Conservation (phyloP, 2,113 vertebrate species). For the Spilogale gracilis region DNA sequence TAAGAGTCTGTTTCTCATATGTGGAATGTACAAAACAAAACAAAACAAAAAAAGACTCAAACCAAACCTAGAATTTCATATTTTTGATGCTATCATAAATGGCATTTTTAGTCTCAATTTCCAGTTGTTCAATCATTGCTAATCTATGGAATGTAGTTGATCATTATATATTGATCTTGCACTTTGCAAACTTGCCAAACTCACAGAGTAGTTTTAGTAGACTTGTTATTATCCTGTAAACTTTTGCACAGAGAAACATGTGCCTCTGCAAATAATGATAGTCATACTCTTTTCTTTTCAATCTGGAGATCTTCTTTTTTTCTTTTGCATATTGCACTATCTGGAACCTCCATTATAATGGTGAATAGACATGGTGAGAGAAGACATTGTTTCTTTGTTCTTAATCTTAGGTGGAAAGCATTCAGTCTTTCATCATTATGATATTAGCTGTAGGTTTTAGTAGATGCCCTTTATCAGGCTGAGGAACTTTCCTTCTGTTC, state of each 20-base stretch:
- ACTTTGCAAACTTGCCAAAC: not conserved
- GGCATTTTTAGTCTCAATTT: slow-evolving; percentile 13
- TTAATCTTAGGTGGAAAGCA: not conserved
- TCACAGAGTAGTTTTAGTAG: not conserved
- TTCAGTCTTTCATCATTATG: not conserved
- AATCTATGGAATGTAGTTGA: not conserved
- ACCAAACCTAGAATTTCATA: not conserved
- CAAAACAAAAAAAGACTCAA: not conserved
- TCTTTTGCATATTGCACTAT: not conserved
- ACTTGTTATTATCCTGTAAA: not conserved
- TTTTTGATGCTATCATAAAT: slow-evolving; percentile 1
- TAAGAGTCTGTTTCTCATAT: not conserved
- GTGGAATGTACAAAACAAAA: not conserved
- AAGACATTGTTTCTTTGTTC: not conserved
- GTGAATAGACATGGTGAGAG: not conserved
- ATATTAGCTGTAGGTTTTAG: not conserved
- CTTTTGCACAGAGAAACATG: not conserved
- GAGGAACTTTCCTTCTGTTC: not conserved
- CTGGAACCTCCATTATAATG: not conserved
- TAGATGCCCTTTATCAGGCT: not conserved
- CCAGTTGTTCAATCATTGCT: not conserved
- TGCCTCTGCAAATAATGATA: not conserved
- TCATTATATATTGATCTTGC: not conserved
- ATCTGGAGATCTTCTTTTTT: not conserved
- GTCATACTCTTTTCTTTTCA: not conserved